Evolutionary conservation across 2,797 vertebrate species (phyloP).

Genomic region (Novumbra hubbsi): DNA sequence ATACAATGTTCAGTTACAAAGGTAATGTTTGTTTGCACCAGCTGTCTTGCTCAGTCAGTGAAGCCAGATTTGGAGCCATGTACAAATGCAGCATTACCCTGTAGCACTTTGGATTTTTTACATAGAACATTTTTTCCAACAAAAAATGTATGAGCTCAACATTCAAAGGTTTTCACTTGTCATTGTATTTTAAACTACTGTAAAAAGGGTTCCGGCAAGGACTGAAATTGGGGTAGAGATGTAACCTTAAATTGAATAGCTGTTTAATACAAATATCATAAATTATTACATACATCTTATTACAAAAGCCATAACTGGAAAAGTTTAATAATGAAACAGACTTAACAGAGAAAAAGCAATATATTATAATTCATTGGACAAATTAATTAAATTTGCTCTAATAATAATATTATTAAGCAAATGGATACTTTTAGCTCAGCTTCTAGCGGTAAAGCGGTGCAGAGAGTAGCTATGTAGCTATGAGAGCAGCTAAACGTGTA

Average conservation of each 20-base stretch:
- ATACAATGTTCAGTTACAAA: no score
- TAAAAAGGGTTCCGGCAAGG: no score
- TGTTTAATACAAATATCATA: background rate
- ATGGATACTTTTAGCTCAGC: constrained; percentile 2
- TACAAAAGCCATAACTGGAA: background rate
- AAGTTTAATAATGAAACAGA: constrained; percentile 17
- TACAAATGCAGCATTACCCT: no score
- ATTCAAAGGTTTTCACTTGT: no score
- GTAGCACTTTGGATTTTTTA: no score
- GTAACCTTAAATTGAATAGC: background rate
- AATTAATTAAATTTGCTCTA: constrained; percentile 8
- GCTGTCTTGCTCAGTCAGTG: no score
- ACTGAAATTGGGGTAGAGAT: no score
- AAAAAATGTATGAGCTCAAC: no score
- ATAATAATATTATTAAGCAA: constrained; percentile 19
- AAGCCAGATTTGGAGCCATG: no score
- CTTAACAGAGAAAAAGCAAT: constrained; percentile 9
- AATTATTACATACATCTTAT: background rate
- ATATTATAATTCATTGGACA: background rate
- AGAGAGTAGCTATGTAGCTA: constrained; percentile 2
- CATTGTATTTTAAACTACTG: no score
- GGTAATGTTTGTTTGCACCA: no score
- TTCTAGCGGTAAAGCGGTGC: background rate
- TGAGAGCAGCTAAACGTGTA: constrained; percentile 15
- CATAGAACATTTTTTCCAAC: no score